These are phyloP conservation scores for Drosophila santomea DNA, from an alignment of 1,140 invertebrate species.

Conservation along the genomic window DNA sequence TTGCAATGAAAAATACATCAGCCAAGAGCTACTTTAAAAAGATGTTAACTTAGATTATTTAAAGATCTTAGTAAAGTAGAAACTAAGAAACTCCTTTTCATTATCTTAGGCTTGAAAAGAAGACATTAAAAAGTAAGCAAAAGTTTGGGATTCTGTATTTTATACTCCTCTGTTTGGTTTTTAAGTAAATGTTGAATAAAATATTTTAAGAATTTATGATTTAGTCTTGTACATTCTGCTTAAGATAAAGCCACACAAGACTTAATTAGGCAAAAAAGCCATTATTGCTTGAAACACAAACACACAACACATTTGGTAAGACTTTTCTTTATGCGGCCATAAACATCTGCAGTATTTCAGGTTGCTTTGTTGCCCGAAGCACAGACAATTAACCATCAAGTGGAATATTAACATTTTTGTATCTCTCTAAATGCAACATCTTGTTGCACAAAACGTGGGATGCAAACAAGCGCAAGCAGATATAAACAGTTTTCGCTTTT, in stretches of 20 bases:
- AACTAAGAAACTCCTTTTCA: no score
- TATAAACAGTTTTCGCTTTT: conserved; percentile 66
- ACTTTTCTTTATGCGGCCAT: background rate
- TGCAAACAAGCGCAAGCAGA: conserved; percentile 26
- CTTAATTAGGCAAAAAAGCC: background rate
- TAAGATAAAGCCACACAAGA: background rate
- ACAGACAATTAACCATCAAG: conserved; percentile 51
- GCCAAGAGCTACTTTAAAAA: background rate
- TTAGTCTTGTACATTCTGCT: background rate
- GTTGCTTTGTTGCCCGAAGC: conserved; percentile 8
- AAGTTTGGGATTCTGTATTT: no score
- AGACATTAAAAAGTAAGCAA: no score
- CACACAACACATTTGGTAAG: background rate
- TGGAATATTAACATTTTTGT: conserved; percentile 36
- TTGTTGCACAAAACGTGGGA: conserved; percentile 47
- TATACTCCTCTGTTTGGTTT: no score
- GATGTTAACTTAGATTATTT: no score
- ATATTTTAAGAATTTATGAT: background rate
- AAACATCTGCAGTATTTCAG: conserved; percentile 14
- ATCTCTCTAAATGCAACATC: conserved; percentile 51
- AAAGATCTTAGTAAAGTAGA: no score
- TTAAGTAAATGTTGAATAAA: no score
- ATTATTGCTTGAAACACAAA: background rate
- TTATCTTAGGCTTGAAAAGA: background rate
- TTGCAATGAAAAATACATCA: background rate